phyloP scores from a whole-genome alignment of 2,797 vertebrate species.

The Acrocephalus scirpaceus region DNA sequence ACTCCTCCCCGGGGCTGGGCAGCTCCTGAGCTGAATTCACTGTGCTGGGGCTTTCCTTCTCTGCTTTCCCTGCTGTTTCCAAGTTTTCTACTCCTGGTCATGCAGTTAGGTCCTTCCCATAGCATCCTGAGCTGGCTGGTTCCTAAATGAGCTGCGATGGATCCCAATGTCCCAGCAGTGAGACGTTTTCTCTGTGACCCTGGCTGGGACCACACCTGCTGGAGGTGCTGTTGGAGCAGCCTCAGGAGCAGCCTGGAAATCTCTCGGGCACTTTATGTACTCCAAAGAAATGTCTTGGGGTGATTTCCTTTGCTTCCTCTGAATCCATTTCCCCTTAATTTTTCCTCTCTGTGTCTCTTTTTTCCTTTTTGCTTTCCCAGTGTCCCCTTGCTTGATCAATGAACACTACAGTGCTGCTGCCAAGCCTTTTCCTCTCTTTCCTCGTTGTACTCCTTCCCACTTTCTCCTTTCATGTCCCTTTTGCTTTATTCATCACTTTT shows the following conservation, averaged over 20 bases:
- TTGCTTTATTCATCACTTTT: neutral
- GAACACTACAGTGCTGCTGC: neutral
- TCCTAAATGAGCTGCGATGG: neutral
- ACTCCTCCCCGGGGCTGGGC: neutral
- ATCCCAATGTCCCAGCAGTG: no score
- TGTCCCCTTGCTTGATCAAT: neutral
- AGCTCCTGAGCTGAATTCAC: neutral
- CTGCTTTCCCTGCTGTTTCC: neutral
- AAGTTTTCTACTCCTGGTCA: neutral
- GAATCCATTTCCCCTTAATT: neutral
- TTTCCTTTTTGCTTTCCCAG: neutral
- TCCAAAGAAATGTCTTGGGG: neutral
- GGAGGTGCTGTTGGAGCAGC: neutral
- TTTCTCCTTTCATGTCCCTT: neutral
- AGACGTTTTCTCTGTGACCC: accelerated
- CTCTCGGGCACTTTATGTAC: neutral
- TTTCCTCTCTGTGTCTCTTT: neutral
- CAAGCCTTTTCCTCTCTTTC: neutral
- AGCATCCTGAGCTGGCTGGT: neutral
- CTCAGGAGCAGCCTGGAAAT: neutral
- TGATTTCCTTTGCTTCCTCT: neutral
- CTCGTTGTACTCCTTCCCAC: neutral
- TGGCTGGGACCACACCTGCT: neutral
- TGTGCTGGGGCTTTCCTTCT: neutral
- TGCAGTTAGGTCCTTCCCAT: neutral